These are phyloP conservation scores for Bovichtus diacanthus DNA, from an alignment of 2,797 vertebrate species.

Conservation along the genomic window DNA sequence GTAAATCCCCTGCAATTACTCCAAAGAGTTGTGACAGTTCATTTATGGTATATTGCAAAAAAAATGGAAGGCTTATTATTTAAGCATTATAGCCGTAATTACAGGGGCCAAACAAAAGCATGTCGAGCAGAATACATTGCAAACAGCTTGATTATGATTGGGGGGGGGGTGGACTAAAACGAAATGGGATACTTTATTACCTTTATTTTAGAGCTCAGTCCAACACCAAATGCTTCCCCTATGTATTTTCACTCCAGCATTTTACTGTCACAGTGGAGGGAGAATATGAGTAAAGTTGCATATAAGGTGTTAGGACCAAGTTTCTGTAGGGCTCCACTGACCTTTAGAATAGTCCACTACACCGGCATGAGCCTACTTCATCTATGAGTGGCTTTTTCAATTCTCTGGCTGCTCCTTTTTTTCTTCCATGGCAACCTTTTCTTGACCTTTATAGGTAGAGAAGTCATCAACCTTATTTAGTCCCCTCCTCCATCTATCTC, in stretches of 20 bases:
- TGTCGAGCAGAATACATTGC: conserved; percentile 4
- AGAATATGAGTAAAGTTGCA: neutral
- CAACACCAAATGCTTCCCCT: neutral
- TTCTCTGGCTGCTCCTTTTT: conserved; percentile 39
- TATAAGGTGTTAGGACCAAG: conserved; percentile 10
- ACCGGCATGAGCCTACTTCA: conserved; percentile 27
- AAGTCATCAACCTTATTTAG: conserved; percentile 42
- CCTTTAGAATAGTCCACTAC: conserved; percentile 40
- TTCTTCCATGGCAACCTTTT: conserved; percentile 48
- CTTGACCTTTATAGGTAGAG: conserved; percentile 60
- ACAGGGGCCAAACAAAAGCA: conserved; percentile 3
- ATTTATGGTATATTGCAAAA: conserved; percentile 5
- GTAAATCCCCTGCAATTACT: neutral
- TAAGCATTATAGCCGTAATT: conserved; percentile 10
- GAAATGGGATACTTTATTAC: neutral
- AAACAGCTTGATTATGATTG: neutral
- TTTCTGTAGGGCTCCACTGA: conserved; percentile 34
- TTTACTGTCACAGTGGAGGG: neutral
- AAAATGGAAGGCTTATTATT: conserved; percentile 9
- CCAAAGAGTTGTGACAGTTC: neutral
- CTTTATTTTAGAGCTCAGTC: neutral
- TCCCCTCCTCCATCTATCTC: conserved; percentile 47
- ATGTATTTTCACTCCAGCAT: conserved; percentile 11
- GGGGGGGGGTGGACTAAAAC: neutral
- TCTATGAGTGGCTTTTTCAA: conserved; percentile 41